Evolutionary conservation across 1,140 invertebrate genomes (phyloP).

Genomic region (Hesperophylax magnus): DNA sequence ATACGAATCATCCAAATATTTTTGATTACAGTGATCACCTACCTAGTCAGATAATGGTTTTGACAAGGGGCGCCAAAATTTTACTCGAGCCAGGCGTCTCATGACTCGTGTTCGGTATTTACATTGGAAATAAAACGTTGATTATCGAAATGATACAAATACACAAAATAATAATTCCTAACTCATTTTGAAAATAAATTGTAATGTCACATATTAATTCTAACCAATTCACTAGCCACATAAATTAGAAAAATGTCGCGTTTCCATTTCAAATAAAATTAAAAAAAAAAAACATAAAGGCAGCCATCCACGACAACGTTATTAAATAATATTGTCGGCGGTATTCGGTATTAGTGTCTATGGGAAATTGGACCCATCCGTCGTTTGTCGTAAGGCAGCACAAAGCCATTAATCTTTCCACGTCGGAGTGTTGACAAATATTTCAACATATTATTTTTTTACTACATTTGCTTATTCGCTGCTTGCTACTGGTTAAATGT

Average conservation of each 20-base stretch:
- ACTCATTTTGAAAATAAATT: too few species aligned
- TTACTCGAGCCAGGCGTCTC: too few species aligned
- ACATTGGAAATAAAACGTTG: too few species aligned
- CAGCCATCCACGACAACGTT: constrained; percentile 18
- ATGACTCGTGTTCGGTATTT: too few species aligned
- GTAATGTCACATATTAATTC: background rate
- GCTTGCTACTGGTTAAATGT: background rate
- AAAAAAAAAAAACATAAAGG: background rate
- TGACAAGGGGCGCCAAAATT: too few species aligned
- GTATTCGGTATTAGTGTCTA: constrained; percentile 41
- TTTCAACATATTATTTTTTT: constrained; percentile 52
- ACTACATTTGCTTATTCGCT: constrained; percentile 8
- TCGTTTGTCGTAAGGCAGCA: constrained; percentile 30
- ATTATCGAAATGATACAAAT: too few species aligned
- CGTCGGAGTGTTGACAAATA: constrained; percentile 55
- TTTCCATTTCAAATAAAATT: background rate
- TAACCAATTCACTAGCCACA: background rate
- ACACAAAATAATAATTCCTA: too few species aligned
- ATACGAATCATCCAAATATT: too few species aligned
- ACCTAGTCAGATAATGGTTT: too few species aligned
- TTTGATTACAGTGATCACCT: too few species aligned
- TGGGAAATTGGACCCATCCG: constrained; percentile 52
- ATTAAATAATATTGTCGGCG: constrained; percentile 38
- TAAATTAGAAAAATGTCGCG: background rate
- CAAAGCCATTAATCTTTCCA: constrained; percentile 46